Evolutionary conservation across 2,113 vertebrate species (phyloP).

Genomic region (Elephas maximus): DNA sequence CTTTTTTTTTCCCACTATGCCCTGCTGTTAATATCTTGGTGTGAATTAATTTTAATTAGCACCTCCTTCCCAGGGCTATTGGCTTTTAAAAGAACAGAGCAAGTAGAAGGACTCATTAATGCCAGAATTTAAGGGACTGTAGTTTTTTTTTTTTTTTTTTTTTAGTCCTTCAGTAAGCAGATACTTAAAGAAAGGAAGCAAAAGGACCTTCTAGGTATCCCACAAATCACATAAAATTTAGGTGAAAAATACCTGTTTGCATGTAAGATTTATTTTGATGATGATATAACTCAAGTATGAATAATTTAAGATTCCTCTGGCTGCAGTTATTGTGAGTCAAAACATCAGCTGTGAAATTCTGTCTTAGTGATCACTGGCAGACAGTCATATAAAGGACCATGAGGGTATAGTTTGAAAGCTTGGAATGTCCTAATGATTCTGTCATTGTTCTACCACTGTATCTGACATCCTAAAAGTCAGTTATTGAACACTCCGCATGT

Average conservation of each 20-base stretch:
- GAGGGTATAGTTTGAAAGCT: neutral
- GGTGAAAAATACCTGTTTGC: neutral
- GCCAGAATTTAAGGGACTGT: conserved; percentile 41
- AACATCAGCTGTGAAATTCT: neutral
- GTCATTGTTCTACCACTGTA: neutral
- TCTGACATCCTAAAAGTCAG: neutral
- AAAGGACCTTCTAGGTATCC: neutral
- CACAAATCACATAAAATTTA: conserved; percentile 9
- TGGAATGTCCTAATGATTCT: neutral
- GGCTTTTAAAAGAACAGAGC: conserved; percentile 64
- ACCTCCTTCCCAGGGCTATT: conserved; percentile 64
- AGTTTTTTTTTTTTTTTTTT: too few relatives aligned
- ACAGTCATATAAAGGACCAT: neutral
- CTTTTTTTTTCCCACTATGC: conserved; percentile 11
- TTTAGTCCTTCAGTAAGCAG: neutral
- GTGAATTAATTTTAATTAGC: conserved; percentile 81
- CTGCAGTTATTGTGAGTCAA: neutral
- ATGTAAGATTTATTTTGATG: conserved; percentile 36
- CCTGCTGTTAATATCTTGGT: conserved; percentile 57
- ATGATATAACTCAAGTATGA: neutral
- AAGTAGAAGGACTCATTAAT: conserved; percentile 45
- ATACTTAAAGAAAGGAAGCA: conserved; percentile 7
- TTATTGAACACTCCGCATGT: neutral
- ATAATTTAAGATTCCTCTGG: conserved; percentile 42
- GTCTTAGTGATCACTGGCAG: neutral